Evolutionary conservation across 1,140 invertebrate species (phyloP).

Genomic region (Trachymyrmex cornetzi): DNA sequence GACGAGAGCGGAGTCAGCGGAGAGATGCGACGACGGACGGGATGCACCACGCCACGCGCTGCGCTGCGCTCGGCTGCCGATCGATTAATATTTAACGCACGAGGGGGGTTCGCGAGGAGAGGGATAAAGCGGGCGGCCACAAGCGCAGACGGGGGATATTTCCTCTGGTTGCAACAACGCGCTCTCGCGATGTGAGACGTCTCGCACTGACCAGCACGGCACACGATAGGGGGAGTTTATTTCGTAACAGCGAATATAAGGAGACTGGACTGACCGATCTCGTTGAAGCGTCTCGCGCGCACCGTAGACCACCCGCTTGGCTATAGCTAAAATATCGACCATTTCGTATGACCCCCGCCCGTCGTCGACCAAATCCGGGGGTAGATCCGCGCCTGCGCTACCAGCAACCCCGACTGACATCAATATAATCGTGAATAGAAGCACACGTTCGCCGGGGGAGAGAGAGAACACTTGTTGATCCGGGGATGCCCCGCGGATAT

Average conservation of each 20-base stretch:
- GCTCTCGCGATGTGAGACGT: constrained; percentile 12
- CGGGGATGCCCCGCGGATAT: background rate
- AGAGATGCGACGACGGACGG: constrained; percentile 35
- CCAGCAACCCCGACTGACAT: constrained; percentile 74
- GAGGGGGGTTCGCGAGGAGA: background rate
- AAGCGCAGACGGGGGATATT: background rate
- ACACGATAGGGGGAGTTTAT: constrained; percentile 58
- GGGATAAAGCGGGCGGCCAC: background rate
- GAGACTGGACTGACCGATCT: constrained; percentile 80
- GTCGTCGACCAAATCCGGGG: constrained; percentile 65
- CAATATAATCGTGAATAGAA: constrained; percentile 74
- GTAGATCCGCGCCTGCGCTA: constrained; percentile 76
- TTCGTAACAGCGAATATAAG: constrained; percentile 68
- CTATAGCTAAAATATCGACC: constrained; percentile 85
- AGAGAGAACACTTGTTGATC: constrained; percentile 78
- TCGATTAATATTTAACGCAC: constrained; percentile 62
- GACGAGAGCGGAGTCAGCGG: constrained; percentile 7
- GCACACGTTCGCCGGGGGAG: constrained; percentile 8
- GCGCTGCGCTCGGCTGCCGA: constrained; percentile 10
- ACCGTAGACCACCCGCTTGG: constrained; percentile 75
- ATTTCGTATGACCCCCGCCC: constrained; percentile 80
- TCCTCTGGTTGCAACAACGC: constrained; percentile 33
- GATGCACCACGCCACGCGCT: constrained; percentile 60
- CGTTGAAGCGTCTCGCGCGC: constrained; percentile 80
- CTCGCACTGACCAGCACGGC: constrained; percentile 38